Conservation (phyloP, 1,140 invertebrate genomes). For the Psix sp. region DNA sequence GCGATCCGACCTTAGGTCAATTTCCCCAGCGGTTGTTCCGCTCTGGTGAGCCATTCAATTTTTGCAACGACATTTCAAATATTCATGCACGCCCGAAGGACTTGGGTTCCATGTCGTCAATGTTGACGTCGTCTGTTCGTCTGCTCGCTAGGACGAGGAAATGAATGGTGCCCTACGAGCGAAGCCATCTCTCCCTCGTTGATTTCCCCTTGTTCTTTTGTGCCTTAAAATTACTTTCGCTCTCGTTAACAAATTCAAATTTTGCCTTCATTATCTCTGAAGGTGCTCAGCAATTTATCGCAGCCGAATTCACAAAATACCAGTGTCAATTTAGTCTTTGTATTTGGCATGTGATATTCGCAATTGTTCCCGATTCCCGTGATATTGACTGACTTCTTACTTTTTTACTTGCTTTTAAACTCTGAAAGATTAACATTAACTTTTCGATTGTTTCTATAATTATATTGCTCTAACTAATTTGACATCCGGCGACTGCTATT, state of each 20-base stretch:
- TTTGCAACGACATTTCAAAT: constrained; percentile 37
- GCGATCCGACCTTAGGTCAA: constrained; percentile 41
- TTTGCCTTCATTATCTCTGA: constrained; percentile 28
- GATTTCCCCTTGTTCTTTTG: constrained; percentile 22
- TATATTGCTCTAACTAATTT: no score
- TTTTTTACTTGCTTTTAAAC: no score
- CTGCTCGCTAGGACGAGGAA: constrained; percentile 20
- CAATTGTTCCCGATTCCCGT: no score
- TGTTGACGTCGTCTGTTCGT: constrained; percentile 18
- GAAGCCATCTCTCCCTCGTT: constrained; percentile 1
- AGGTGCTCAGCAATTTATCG: constrained; percentile 19
- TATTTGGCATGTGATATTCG: constrained; percentile 1
- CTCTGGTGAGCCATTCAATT: constrained; percentile 48
- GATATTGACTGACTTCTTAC: no score
- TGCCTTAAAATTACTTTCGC: constrained; percentile 47
- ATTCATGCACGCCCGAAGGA: constrained; percentile 32
- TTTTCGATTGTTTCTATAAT: no score
- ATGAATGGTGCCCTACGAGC: constrained; percentile 28
- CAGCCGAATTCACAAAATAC: constrained; percentile 16
- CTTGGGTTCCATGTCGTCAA: constrained; percentile 6
- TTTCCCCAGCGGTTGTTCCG: constrained; percentile 16
- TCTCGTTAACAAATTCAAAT: constrained; percentile 51
- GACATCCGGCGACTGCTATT: no score
- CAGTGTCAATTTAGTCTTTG: constrained; percentile 10
- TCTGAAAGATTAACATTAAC: no score